Evolutionary conservation across 2,888 invertebrate genomes (phyloP).

Genomic region (Ochropleura plecta): DNA sequence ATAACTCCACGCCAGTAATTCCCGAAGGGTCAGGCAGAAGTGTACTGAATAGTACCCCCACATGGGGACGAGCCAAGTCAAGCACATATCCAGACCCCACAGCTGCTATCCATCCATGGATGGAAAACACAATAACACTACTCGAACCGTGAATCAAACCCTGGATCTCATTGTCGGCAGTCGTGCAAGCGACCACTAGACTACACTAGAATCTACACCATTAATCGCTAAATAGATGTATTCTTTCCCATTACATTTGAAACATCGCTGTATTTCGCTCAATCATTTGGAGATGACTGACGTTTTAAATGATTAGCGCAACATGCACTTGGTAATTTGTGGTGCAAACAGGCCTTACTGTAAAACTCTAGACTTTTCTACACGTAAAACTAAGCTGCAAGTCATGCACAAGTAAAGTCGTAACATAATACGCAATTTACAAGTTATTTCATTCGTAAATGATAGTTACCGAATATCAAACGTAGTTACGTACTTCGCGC

Average conservation of each 20-base stretch:
- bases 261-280: neutral
- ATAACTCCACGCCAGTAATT: too few species aligned
- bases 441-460: constrained; percentile 15
- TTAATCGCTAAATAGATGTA: neutral
- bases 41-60: too few species aligned
- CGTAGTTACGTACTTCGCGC: neutral
- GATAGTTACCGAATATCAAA: neutral
- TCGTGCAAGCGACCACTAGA: too few species aligned
- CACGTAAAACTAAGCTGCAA: neutral
- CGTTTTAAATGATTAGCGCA: neutral
- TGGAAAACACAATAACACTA: too few species aligned
- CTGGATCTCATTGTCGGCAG: too few species aligned
- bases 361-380: neutral
- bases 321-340: neutral
- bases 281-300: neutral
- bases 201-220: neutral
- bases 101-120: too few species aligned
- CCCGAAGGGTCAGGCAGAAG: too few species aligned
- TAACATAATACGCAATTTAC: neutral
- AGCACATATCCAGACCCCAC: too few species aligned
- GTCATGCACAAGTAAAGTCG: neutral
- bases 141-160: too few species aligned
- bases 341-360: neutral
- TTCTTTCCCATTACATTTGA: neutral
- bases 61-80: too few species aligned